phyloP scores from a whole-genome alignment of 2,888 invertebrate species.

The Gastrophysa polygoni region DNA sequence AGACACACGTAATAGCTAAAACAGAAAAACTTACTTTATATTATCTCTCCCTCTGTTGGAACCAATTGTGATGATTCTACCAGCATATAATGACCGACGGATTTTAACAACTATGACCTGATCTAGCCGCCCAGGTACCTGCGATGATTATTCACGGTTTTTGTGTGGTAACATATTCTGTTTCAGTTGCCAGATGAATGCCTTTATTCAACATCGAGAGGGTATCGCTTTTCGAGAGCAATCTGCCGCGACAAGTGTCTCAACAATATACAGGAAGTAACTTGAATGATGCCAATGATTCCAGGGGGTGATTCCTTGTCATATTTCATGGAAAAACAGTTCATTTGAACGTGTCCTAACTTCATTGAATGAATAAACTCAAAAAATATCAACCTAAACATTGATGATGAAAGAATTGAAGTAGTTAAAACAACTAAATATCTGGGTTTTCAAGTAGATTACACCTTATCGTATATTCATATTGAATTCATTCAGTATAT shows the following conservation, averaged over 20 bases:
- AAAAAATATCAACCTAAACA: too few species aligned
- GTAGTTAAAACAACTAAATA: too few species aligned
- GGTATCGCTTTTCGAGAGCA: constrained; percentile 2
- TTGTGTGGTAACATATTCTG: constrained; percentile 5
- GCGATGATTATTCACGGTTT: constrained; percentile 10
- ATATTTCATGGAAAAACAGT: too few species aligned
- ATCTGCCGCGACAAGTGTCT: constrained; percentile 15
- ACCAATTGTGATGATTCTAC: neutral
- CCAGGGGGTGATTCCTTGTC: too few species aligned
- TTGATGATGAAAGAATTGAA: too few species aligned
- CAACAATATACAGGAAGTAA: neutral
- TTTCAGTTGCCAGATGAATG: constrained; percentile 17
- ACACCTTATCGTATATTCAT: too few species aligned
- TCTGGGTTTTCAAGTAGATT: too few species aligned
- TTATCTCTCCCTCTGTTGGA: neutral
- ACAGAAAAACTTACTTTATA: too few species aligned
- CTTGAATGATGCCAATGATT: too few species aligned
- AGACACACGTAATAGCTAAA: neutral
- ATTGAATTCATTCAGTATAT: too few species aligned
- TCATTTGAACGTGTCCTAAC: too few species aligned
- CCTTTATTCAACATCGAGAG: constrained; percentile 7
- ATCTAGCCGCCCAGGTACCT: constrained; percentile 14
- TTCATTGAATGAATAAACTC: too few species aligned
- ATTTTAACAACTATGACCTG: constrained; percentile 12
- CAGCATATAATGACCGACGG: neutral